Conservation (phyloP, 1,140 invertebrate species). For the Oreohelix idahoensis region DNA sequence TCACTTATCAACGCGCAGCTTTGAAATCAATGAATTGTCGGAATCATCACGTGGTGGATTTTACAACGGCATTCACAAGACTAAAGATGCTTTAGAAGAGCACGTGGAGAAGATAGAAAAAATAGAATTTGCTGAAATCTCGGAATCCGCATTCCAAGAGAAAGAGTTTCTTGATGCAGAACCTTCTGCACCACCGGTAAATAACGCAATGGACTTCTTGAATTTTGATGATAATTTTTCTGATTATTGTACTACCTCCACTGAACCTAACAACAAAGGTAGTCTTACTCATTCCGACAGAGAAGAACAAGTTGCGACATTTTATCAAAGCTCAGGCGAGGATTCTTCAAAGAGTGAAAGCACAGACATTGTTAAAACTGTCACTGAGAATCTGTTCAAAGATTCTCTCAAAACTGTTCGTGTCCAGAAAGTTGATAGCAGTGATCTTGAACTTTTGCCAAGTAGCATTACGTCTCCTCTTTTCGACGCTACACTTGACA, state of each 20-base stretch:
- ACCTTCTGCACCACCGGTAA: neutral
- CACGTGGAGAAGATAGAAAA: neutral
- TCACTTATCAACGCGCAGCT: neutral
- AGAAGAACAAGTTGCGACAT: too few relatives aligned
- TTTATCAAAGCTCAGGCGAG: too few relatives aligned
- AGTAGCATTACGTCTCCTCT: neutral
- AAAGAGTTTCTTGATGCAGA: neutral
- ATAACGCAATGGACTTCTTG: neutral
- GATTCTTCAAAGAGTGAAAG: too few relatives aligned
- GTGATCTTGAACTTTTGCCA: too few relatives aligned
- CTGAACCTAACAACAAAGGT: too few relatives aligned
- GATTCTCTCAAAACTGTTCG: neutral
- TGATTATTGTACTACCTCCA: neutral
- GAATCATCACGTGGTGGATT: neutral
- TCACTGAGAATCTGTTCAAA: neutral
- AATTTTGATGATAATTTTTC: neutral
- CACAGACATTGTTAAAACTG: too few relatives aligned
- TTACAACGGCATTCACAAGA: neutral
- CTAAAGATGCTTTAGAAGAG: neutral
- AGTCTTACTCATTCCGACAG: too few relatives aligned
- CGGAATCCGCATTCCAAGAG: neutral
- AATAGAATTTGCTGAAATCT: neutral
- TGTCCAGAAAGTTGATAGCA: neutral
- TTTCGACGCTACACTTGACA: neutral
- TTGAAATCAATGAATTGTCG: conserved; percentile 13